Evolutionary conservation across 2,888 invertebrate genomes (phyloP), one percentile per base, ranked within the genome.

Genomic region (Palloptera scutellata): DNA sequence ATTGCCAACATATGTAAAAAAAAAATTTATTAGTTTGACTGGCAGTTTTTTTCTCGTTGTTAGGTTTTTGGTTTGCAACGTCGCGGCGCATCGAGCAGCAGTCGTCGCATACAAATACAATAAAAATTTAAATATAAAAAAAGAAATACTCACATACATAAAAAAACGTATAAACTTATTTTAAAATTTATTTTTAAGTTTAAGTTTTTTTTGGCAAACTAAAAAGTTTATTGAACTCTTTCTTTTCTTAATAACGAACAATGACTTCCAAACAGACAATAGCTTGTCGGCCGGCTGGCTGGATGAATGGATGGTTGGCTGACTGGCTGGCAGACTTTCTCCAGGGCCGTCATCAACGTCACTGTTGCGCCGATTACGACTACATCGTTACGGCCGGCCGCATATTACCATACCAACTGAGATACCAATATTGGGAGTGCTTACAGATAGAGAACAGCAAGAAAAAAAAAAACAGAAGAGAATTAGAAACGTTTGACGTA

Each of bases 201-300:
- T 48, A 4, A 4, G 2, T 30, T 69, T 67, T 74, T 78, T 81
- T 81, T 81, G 77, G 79, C 79, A 79, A 79, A 78, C 72, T 75
- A 75, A 71, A 74, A 68, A 79, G 81, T 81, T 81, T 80, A 79
- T 80, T 81, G 81, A 81, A 81, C 81, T 77, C 73, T 76, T 65
- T 65, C 13, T 5, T 57, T n/a, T 9, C 64, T 72, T 67, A 55
- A 67, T 58, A 61, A 66, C 69, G 68, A 67, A 69, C 68, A 69
- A 40, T 57, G 61, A 19, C 45, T 41, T 52, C 43, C 70, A 64
- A 40, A 30, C 64, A n/a, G 30, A 20, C 58, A 17, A 41, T 20
- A 42, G 15, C 17, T 61, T 30, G 40, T 19, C 12, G n/a, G 66
- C 48, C 52, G 51, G 17, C 30, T 48, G 51, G 17, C 55, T 48